Evolutionary conservation across 1,140 invertebrate genomes (phyloP).

Genomic region (Notospermus geniculatus): DNA sequence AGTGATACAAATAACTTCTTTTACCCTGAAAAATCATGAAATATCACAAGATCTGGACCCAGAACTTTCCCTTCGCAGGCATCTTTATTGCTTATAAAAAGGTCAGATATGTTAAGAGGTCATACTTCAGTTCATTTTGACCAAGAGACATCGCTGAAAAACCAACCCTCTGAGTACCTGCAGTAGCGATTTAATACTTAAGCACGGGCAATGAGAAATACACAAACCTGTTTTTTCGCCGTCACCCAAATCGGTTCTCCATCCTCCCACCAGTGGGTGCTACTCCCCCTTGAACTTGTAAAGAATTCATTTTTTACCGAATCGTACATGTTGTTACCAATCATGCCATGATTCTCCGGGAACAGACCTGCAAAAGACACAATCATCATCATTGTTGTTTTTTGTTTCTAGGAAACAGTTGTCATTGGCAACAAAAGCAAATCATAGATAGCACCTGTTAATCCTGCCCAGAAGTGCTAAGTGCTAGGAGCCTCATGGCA

Average conservation of each 20-base stretch:
- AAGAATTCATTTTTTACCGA: constrained; percentile 33
- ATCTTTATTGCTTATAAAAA: background rate
- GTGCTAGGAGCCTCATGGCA: background rate
- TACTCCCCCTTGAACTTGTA: constrained; percentile 27
- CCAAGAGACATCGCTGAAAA: constrained; percentile 4
- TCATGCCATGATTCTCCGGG: constrained; percentile 43
- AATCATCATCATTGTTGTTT: constrained; percentile 6
- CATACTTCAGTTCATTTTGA: background rate
- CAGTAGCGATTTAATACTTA: background rate
- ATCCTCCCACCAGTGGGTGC: constrained; percentile 52
- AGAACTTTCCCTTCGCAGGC: background rate
- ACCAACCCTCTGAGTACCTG: background rate
- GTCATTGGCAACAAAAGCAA: background rate
- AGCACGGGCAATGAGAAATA: too few relatives aligned
- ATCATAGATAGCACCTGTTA: background rate
- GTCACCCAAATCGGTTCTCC: constrained; percentile 55
- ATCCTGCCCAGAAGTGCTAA: background rate
- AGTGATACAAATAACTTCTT: constrained; percentile 48
- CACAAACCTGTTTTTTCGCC: constrained; percentile 35
- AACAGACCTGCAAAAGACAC: constrained; percentile 36
- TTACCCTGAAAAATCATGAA: constrained; percentile 44
- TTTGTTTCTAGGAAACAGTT: background rate
- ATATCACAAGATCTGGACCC: background rate
- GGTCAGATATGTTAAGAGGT: too few relatives aligned
- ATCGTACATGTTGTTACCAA: constrained; percentile 57